Conservation (phyloP, 2,113 vertebrate genomes). For the Trematomus loennbergii region DNA sequence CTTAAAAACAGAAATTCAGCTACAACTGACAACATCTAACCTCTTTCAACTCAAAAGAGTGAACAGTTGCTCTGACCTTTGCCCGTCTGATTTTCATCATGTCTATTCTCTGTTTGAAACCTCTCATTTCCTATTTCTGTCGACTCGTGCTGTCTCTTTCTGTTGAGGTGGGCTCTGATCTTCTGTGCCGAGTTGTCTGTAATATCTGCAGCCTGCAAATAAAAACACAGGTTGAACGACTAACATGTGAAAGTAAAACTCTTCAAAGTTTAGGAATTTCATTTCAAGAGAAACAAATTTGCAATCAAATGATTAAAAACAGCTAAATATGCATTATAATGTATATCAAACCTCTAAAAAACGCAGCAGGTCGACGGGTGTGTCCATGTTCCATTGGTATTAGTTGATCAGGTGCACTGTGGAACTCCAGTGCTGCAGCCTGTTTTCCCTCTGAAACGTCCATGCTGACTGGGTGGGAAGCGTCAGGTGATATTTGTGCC, state of each 20-base stretch:
- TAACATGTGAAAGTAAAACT: neutral
- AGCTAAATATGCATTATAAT: neutral
- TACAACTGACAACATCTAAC: neutral
- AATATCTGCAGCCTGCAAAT: slow-evolving; percentile 49
- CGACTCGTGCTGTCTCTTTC: slow-evolving; percentile 75
- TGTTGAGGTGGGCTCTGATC: slow-evolving; percentile 53
- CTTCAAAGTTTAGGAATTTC: neutral
- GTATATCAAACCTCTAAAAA: slow-evolving; percentile 49
- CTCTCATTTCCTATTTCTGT: slow-evolving; percentile 7
- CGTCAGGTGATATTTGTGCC: slow-evolving; percentile 29
- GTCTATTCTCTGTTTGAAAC: slow-evolving; percentile 3
- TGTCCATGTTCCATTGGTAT: slow-evolving; percentile 73
- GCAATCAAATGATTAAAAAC: neutral
- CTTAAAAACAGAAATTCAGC: too few species aligned
- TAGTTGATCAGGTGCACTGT: slow-evolving; percentile 16
- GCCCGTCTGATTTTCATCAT: neutral
- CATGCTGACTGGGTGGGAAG: slow-evolving; percentile 39
- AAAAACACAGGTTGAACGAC: neutral
- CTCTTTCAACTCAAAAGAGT: neutral
- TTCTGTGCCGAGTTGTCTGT: slow-evolving; percentile 35
- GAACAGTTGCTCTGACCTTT: slow-evolving; percentile 37
- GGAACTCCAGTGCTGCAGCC: neutral
- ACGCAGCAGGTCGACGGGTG: neutral
- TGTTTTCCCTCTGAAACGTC: slow-evolving; percentile 41
- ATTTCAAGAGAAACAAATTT: neutral